Conservation (phyloP, 2,888 invertebrate species). For the Synanthedon myopaeformis region DNA sequence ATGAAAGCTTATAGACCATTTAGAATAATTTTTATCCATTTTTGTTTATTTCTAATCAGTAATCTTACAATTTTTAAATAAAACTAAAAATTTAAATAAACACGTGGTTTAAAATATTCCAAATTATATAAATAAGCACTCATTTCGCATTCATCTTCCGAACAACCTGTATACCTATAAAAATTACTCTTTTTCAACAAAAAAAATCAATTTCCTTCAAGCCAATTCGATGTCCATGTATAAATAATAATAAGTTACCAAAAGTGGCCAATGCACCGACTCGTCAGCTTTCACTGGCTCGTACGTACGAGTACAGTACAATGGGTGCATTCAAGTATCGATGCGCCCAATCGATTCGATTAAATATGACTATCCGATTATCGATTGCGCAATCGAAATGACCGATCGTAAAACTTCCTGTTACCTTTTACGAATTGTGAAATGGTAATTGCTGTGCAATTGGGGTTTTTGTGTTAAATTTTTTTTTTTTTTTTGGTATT, state of each 20-base stretch:
- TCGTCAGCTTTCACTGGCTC: slow-evolving; percentile 27
- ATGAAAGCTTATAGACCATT: too few species aligned
- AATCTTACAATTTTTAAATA: too few species aligned
- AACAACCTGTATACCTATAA: too few species aligned
- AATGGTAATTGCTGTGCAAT: neutral
- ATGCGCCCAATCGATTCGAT: slow-evolving; percentile 13
- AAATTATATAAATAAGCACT: too few species aligned
- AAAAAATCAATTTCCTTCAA: too few species aligned
- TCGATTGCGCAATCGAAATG: slow-evolving; percentile 14
- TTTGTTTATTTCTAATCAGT: too few species aligned
- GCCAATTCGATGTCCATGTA: too few species aligned
- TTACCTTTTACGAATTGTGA: neutral
- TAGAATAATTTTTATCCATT: too few species aligned
- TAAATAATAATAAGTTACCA: neutral
- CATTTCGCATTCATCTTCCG: too few species aligned
- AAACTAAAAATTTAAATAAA: too few species aligned
- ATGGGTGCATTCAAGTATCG: slow-evolving; percentile 17
- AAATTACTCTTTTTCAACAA: too few species aligned
- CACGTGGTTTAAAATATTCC: too few species aligned
- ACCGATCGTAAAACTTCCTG: slow-evolving; percentile 6
- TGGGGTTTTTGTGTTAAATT: neutral
- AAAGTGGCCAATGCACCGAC: slow-evolving; percentile 7
- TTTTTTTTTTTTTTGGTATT: neutral
- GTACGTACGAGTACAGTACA: slow-evolving; percentile 4
- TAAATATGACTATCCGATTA: slow-evolving; percentile 16